Percentiles rank a stretch among this genome's conserved stretches.
Conservation (phyloP, 2,113 vertebrate species). For the Struthio camelus region DNA sequence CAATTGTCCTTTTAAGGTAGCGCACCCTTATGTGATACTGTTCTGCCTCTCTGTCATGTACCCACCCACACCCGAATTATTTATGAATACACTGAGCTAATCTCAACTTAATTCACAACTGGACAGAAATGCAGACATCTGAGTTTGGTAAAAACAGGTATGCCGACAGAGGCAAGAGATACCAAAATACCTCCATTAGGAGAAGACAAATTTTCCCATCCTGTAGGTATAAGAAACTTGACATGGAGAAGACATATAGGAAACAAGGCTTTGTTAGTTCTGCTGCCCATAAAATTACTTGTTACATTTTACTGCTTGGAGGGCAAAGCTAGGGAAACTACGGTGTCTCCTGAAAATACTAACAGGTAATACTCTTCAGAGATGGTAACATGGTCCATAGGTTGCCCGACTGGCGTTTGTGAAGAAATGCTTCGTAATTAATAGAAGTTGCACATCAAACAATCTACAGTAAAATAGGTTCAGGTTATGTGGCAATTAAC, state of each 20-base stretch:
- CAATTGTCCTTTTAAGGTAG: not conserved
- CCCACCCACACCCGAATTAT: not conserved
- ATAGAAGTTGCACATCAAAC: not conserved
- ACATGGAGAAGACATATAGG: not conserved
- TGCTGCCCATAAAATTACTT: not conserved
- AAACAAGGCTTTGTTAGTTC: not conserved
- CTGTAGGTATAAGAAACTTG: not conserved
- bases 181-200: not conserved
- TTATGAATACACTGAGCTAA: not conserved
- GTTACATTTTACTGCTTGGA: not conserved
- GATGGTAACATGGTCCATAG: rapidly evolving
- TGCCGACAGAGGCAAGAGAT: not conserved
- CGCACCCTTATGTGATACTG: not conserved
- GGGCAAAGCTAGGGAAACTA: not conserved
- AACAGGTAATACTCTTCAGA: not conserved
- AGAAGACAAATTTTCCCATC: not conserved
- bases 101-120: not conserved
- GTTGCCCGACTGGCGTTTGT: not conserved
- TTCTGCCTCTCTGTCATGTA: not conserved
- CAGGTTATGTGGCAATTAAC: not conserved
- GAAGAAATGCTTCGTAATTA: not conserved
- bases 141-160: not conserved
- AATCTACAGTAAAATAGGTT: not conserved
- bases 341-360: not conserved
- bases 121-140: not conserved